phyloP scores from a whole-genome alignment of 2,888 invertebrate species.

The Phaedon cochleariae region DNA sequence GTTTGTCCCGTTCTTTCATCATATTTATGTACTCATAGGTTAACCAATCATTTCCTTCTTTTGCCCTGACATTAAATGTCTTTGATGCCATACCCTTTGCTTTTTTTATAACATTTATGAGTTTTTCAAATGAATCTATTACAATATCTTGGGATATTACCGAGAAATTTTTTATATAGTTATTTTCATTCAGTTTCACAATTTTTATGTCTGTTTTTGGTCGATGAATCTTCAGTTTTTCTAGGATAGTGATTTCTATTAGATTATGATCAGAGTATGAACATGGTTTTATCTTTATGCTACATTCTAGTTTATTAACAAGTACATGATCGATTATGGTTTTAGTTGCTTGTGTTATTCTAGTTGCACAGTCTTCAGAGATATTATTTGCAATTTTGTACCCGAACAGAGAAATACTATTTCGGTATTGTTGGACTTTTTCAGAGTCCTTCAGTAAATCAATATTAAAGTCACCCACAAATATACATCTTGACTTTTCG shows the following conservation, averaged over 20 bases:
- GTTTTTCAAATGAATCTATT: background rate
- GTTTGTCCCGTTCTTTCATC: conserved; percentile 10
- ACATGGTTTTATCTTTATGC: background rate
- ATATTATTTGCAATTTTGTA: conserved; percentile 9
- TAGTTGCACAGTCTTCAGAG: conserved; percentile 5
- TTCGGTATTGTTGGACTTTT: conserved; percentile 9
- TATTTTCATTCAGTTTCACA: background rate
- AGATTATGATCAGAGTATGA: conserved; percentile 1
- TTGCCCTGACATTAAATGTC: conserved; percentile 3
- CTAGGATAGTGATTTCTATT: background rate
- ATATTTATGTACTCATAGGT: conserved; percentile 11
- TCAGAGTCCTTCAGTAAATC: background rate
- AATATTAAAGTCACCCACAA: conserved; percentile 5
- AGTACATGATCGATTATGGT: conserved; percentile 5
- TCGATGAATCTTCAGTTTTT: background rate
- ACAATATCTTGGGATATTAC: background rate
- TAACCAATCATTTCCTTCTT: conserved; percentile 9
- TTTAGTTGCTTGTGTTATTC: conserved; percentile 8
- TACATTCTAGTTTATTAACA: conserved; percentile 10
- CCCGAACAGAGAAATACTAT: conserved; percentile 1
- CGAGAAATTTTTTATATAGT: no score
- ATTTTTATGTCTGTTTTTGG: background rate
- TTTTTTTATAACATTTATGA: conserved; percentile 3
- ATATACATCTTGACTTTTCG: conserved; percentile 1
- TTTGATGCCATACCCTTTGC: background rate